Percentiles rank a stretch among this genome's conserved stretches.
phyloP scores from a whole-genome alignment of 2,113 vertebrate genomes.

The Ciconia stormi region DNA sequence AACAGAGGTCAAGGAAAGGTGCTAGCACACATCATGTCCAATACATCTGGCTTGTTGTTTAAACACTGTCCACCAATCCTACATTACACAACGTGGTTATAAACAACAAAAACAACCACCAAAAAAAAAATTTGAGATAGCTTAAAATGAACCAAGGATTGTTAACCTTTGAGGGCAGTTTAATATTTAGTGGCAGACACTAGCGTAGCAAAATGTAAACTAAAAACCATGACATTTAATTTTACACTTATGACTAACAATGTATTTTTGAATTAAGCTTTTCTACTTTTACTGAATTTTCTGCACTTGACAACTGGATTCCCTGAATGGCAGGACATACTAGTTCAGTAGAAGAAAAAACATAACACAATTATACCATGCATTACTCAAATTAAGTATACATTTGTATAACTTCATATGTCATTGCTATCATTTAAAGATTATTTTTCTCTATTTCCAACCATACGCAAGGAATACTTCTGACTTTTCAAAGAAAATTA shows the following conservation, averaged over 20 bases:
- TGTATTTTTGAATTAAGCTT: background rate
- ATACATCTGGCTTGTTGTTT: background rate
- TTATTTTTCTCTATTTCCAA: background rate
- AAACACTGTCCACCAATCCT: background rate
- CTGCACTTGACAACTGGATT: background rate
- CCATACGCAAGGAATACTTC: background rate
- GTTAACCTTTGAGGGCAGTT: background rate
- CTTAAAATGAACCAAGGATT: background rate
- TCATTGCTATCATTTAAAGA: background rate
- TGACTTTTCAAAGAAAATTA: background rate
- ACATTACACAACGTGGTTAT: background rate
- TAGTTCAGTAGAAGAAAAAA: background rate
- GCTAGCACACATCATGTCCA: background rate
- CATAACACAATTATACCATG: background rate
- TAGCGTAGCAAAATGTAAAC: background rate
- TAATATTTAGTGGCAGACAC: background rate
- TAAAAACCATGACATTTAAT: background rate
- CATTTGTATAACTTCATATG: background rate
- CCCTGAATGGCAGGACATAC: background rate
- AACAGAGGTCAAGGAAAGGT: background rate
- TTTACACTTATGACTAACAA: background rate
- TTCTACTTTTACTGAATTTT: background rate
- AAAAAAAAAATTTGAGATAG: background rate
- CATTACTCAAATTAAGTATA: background rate
- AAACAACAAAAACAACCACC: background rate